phyloP scores from a whole-genome alignment of 2,113 vertebrate species.

The Festucalex cinctus region DNA sequence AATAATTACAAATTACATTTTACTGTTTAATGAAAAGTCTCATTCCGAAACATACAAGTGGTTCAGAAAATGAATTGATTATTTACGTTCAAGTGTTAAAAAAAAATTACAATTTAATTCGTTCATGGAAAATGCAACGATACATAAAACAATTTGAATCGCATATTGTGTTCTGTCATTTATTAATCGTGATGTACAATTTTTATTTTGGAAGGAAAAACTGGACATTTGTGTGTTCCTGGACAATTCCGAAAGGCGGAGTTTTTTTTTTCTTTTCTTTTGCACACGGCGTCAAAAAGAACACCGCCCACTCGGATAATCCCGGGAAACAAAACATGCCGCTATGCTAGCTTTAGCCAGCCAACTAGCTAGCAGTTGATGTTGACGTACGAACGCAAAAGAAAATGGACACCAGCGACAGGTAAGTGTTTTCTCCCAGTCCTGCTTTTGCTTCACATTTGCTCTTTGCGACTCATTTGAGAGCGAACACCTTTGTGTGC shows the following conservation, averaged over 20 bases:
- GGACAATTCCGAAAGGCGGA: neutral
- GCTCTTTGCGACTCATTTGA: neutral
- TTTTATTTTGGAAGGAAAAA: too few species aligned
- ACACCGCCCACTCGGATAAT: slow-evolving; percentile 36
- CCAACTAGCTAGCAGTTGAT: slow-evolving; percentile 4
- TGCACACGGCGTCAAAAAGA: neutral
- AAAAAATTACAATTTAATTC: too few species aligned
- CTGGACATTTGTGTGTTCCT: neutral
- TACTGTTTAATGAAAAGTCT: too few species aligned
- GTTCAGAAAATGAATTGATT: too few species aligned
- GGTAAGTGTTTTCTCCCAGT: slow-evolving; percentile 35
- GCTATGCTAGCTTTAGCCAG: slow-evolving; percentile 34
- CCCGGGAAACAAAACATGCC: slow-evolving; percentile 1
- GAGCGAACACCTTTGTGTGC: neutral
- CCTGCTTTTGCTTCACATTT: fast-evolving
- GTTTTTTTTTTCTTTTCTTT: too few species aligned
- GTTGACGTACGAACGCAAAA: neutral
- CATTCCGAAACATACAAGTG: too few species aligned
- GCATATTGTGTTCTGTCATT: too few species aligned
- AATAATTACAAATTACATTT: too few species aligned
- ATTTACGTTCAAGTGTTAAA: too few species aligned
- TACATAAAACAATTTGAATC: too few species aligned
- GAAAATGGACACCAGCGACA: slow-evolving; percentile 53
- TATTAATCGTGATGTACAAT: too few species aligned
- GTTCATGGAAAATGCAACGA: too few species aligned